Evolutionary conservation across 2,797 vertebrate species (phyloP).

Genomic region (Hydrophis major): DNA sequence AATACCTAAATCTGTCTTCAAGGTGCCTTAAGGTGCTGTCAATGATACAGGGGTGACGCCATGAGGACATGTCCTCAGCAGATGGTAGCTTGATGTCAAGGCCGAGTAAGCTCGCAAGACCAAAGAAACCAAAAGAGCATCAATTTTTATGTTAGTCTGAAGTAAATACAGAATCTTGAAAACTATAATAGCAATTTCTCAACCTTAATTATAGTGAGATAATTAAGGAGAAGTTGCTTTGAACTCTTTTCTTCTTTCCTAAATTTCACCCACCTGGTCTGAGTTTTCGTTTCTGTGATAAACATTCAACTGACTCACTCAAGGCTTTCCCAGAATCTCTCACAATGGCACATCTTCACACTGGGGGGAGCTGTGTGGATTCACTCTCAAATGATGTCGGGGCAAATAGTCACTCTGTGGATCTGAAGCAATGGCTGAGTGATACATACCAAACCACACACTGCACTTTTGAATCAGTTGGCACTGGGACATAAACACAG

Average conservation of each 20-base stretch:
- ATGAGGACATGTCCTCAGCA: neutral
- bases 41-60: neutral
- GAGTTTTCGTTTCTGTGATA: neutral
- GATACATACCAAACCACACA: neutral
- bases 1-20: neutral
- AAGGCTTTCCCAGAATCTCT: neutral
- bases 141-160: neutral
- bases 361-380: neutral
- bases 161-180: neutral
- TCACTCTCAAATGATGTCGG: neutral
- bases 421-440: neutral
- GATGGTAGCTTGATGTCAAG: neutral
- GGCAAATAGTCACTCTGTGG: neutral
- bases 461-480: neutral
- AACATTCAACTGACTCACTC: neutral
- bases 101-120: neutral
- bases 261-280: neutral
- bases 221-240: neutral
- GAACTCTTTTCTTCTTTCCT: neutral
- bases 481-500: neutral
- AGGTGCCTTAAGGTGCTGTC: neutral
- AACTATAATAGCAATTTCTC: neutral
- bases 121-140: neutral
- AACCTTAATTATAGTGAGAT: neutral
- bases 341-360: neutral